A percentile compares a stretch with the other conserved stretches of the same genome.
phyloP scores from a whole-genome alignment of 2,888 invertebrate genomes.

The Perithous albicinctus region DNA sequence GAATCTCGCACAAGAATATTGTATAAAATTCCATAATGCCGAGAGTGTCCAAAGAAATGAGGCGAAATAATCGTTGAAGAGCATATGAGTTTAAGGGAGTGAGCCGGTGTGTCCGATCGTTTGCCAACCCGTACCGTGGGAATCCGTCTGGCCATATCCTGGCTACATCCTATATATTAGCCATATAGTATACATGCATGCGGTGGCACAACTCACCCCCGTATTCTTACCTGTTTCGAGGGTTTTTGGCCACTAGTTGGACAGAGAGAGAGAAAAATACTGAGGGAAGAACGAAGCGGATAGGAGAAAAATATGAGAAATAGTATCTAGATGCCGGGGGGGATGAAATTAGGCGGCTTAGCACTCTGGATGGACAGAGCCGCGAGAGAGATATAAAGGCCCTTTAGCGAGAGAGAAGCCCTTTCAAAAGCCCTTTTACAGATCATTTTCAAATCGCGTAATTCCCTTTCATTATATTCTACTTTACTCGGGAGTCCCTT shows the following conservation, averaged over 20 bases:
- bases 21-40: slow-evolving; percentile 39
- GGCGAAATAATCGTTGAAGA: slow-evolving; percentile 57
- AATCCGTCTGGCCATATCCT: slow-evolving; percentile 69
- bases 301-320: slow-evolving; percentile 78
- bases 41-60: slow-evolving; percentile 35
- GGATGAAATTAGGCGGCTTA: slow-evolving; percentile 80
- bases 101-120: slow-evolving; percentile 68
- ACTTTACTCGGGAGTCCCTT: slow-evolving; percentile 18
- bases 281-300: slow-evolving; percentile 26
- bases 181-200: slow-evolving; percentile 34
- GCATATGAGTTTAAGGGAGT: slow-evolving; percentile 42
- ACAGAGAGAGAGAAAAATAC: slow-evolving; percentile 12
- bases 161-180: no score
- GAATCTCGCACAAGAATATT: background rate
- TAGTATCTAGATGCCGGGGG: slow-evolving; percentile 74
- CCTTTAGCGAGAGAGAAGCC: slow-evolving; percentile 20
- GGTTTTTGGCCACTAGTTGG: slow-evolving; percentile 72
- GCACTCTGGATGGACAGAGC: slow-evolving; percentile 74
- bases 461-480: slow-evolving; percentile 65
- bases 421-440: slow-evolving; percentile 70
- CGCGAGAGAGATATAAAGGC: slow-evolving; percentile 11
- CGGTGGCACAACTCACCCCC: slow-evolving; percentile 66
- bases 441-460: slow-evolving; percentile 75
- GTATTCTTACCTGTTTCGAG: slow-evolving; percentile 79
- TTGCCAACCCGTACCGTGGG: slow-evolving; percentile 79